Evolutionary conservation across 92 coral and sea anemone species (phyloP).

Genomic region (Isaurus tuberculatus): DNA sequence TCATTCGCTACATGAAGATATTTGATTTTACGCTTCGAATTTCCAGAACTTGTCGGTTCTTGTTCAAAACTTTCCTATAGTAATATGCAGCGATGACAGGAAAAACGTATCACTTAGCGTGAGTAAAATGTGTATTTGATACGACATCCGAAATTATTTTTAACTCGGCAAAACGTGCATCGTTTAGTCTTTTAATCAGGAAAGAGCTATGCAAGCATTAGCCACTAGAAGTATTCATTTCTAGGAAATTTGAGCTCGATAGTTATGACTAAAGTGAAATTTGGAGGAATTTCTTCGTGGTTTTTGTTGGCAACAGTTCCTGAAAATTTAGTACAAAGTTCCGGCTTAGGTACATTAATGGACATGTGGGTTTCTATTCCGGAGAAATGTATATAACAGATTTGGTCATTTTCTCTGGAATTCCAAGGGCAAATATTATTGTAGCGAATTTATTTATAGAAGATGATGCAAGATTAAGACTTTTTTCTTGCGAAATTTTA

Average conservation of each 20-base stretch:
- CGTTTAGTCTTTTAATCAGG: background rate
- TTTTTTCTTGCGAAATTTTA: no score
- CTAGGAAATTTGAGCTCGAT: background rate
- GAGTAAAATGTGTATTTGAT: background rate
- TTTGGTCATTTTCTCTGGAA: background rate
- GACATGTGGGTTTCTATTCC: constrained; percentile 2
- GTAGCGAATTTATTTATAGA: background rate
- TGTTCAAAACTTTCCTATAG: background rate
- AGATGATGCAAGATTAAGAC: background rate
- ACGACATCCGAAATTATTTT: background rate
- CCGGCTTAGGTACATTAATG: background rate
- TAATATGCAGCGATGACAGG: background rate
- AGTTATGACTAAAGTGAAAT: background rate
- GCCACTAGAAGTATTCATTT: background rate
- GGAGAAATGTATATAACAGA: background rate
- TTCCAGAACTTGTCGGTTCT: constrained; percentile 4
- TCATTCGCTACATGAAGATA: background rate
- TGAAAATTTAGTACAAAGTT: constrained; percentile 2
- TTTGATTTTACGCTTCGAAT: background rate
- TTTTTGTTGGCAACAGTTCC: constrained; percentile 17
- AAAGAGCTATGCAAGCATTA: background rate
- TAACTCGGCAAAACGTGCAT: background rate
- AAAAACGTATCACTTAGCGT: background rate
- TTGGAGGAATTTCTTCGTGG: background rate
- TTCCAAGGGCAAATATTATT: background rate